phyloP scores from a whole-genome alignment of 2,888 invertebrate genomes.

The Strigamia maritima region DNA sequence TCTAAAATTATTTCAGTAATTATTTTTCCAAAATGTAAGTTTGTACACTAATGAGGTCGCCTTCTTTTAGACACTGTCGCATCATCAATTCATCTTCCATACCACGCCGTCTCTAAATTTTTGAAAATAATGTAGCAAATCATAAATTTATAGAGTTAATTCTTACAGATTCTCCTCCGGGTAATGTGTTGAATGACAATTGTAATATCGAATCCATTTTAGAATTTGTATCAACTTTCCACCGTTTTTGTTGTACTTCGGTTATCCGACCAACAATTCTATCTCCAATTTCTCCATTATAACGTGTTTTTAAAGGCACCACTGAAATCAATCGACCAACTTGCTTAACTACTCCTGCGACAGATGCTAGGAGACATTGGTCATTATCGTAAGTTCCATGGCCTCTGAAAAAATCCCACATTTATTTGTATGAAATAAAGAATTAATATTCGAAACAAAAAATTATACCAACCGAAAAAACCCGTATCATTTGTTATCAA shows the following conservation, averaged over 20 bases:
- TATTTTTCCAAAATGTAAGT: not conserved
- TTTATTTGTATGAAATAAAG: constrained; percentile 29
- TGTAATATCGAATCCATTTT: constrained; percentile 78
- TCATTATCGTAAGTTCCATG: constrained; percentile 90
- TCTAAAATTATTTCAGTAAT: not conserved
- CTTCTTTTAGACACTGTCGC: constrained; percentile 89
- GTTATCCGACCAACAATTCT: constrained; percentile 91
- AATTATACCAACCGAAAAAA: not conserved
- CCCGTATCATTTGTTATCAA: not conserved
- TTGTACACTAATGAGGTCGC: constrained; percentile 84
- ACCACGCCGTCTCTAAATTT: constrained; percentile 71
- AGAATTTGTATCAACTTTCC: constrained; percentile 94
- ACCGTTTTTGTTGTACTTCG: constrained; percentile 88
- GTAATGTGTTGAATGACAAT: constrained; percentile 90
- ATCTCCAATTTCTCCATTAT: constrained; percentile 82
- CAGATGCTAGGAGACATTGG: constrained; percentile 78
- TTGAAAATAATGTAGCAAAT: not conserved
- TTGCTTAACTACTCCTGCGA: constrained; percentile 89
- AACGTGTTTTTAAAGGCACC: constrained; percentile 77
- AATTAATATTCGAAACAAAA: not conserved
- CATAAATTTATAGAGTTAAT: not conserved
- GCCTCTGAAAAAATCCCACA: constrained; percentile 69
- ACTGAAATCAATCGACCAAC: constrained; percentile 93
- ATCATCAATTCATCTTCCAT: constrained; percentile 97
- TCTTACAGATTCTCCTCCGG: constrained; percentile 85